Percentiles rank a stretch among this genome's conserved stretches.
Conservation (phyloP, 2,888 invertebrate genomes). For the Sisyra terminalis region DNA sequence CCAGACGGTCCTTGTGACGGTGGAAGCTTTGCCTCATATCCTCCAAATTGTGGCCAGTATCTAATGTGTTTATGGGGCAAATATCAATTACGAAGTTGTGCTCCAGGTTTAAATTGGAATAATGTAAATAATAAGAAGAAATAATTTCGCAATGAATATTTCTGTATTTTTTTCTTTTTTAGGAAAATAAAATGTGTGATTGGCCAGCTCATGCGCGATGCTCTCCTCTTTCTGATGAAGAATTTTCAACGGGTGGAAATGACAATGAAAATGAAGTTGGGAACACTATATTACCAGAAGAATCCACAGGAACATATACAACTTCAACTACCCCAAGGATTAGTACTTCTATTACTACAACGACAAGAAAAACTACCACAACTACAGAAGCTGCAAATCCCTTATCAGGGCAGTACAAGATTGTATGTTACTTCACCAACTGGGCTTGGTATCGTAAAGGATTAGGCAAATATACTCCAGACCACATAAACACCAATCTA, state of each 20-base stretch:
- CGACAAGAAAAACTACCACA: slow-evolving; percentile 19
- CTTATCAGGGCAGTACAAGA: slow-evolving; percentile 51
- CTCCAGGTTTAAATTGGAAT: slow-evolving; percentile 58
- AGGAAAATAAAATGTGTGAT: slow-evolving; percentile 49
- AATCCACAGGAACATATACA: slow-evolving; percentile 15
- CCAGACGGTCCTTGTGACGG: slow-evolving; percentile 39
- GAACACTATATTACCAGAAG: slow-evolving; percentile 8
- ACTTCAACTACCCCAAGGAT: slow-evolving; percentile 16
- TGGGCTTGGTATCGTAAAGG: slow-evolving; percentile 88
- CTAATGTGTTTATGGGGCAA: slow-evolving; percentile 66
- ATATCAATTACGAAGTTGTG: slow-evolving; percentile 52
- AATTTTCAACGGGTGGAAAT: slow-evolving; percentile 7
- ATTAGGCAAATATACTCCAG: slow-evolving; percentile 65
- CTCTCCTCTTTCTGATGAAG: slow-evolving; percentile 15
- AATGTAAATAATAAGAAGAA: slow-evolving; percentile 28
- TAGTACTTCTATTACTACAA: slow-evolving; percentile 18
- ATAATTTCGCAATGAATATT: background rate
- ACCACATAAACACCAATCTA: slow-evolving; percentile 69
- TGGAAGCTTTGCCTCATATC: slow-evolving; percentile 44
- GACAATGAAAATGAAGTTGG: slow-evolving; percentile 9
- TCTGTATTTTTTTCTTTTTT: slow-evolving; percentile 11
- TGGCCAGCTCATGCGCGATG: slow-evolving; percentile 55
- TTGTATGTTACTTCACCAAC: slow-evolving; percentile 84
- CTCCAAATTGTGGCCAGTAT: slow-evolving; percentile 56
- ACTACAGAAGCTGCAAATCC: slow-evolving; percentile 29